These are phyloP conservation scores for Acleris literana DNA, from an alignment of 2,888 invertebrate genomes.

Conservation along the genomic window DNA sequence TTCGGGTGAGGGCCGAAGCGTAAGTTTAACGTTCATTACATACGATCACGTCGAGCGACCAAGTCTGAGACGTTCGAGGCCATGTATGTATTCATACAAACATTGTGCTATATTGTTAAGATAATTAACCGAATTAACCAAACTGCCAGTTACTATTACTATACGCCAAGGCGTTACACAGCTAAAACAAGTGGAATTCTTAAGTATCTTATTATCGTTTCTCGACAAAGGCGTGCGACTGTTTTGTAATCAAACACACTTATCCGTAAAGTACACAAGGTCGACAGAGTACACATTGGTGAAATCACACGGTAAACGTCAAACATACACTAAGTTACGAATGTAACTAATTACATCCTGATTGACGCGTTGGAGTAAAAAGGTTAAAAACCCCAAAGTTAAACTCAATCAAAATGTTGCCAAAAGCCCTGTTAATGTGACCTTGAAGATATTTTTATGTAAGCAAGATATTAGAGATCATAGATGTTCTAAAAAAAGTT, in stretches of 20 bases:
- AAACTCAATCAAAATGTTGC: no score
- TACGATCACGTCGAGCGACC: slow-evolving; percentile 7
- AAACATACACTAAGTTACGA: not conserved
- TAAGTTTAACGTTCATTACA: slow-evolving; percentile 10
- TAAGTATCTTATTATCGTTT: not conserved
- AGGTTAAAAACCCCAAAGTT: no score
- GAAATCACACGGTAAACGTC: slow-evolving; percentile 12
- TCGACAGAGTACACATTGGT: not conserved
- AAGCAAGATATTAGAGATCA: not conserved
- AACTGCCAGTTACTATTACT: no score
- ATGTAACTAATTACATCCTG: no score
- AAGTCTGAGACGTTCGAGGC: slow-evolving; percentile 10
- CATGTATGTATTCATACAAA: not conserved
- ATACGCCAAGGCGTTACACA: not conserved
- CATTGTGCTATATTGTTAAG: not conserved
- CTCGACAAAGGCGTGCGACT: not conserved
- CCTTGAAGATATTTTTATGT: slow-evolving; percentile 11
- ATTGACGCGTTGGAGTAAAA: no score
- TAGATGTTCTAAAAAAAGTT: slow-evolving; percentile 17
- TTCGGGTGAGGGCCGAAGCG: slow-evolving; percentile 27
- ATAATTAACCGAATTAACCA: slow-evolving; percentile 1
- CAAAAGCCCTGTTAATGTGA: not conserved
- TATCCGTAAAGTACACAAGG: not conserved
- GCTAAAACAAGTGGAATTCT: not conserved
- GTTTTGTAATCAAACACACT: not conserved